These are phyloP conservation scores for Isaurus tuberculatus DNA, from an alignment of 92 coral and sea anemone genomes.

Conservation along the genomic window DNA sequence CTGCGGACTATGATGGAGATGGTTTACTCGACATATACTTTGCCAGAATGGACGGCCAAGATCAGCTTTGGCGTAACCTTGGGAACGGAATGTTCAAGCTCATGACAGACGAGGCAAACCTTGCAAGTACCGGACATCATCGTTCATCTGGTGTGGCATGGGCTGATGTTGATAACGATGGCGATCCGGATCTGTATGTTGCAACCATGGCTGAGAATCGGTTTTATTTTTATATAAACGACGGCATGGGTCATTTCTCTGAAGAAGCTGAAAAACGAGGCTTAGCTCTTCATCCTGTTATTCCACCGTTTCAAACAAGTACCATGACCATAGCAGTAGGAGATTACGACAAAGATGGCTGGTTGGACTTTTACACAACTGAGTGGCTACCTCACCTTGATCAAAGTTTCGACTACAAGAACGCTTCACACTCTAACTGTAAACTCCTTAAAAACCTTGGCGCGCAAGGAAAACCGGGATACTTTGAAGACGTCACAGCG, in stretches of 20 bases:
- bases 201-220: conserved; percentile 95
- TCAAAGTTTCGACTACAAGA: conserved; percentile 92
- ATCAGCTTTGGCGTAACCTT: conserved; percentile 97
- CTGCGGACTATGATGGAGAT: conserved; percentile 97
- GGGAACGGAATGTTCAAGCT: conserved; percentile 90
- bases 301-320: conserved; percentile 93
- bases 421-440: conserved; percentile 82
- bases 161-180: conserved; percentile 96
- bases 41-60: conserved; percentile 94
- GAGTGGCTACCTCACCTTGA: conserved; percentile 99
- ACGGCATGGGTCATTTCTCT: conserved; percentile 95
- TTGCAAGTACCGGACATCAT: conserved; percentile 83
- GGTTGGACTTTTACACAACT: conserved; percentile 95
- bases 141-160: conserved; percentile 90
- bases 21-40: conserved; percentile 93
- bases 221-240: conserved; percentile 87
- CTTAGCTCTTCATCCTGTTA: conserved; percentile 75
- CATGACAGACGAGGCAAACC: conserved; percentile 89
- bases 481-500: conserved; percentile 93
- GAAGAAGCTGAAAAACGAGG: conserved; percentile 95
- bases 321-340: conserved; percentile 94
- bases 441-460: conserved; percentile 93
- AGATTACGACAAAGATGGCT: conserved; percentile 97
- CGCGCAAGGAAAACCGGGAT: conserved; percentile 89
- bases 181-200: conserved; percentile 88